These are phyloP conservation scores for Pedetes capensis DNA, from an alignment of 2,113 vertebrate species.

Conservation along the genomic window DNA sequence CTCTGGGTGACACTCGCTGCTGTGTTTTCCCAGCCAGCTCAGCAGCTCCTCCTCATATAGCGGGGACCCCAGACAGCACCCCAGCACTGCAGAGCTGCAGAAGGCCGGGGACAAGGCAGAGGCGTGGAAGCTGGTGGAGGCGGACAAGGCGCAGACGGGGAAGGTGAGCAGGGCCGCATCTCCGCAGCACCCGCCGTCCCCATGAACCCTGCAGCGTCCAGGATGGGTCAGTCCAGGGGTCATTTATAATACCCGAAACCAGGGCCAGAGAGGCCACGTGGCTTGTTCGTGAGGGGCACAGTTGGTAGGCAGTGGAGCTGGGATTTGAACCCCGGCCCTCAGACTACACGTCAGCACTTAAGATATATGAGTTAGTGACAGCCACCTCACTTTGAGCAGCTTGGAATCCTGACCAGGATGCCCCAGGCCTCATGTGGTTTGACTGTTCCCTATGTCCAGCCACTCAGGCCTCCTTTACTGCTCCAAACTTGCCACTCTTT, in stretches of 20 bases:
- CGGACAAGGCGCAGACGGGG: conserved; percentile 94
- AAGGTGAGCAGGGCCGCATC: too few species aligned
- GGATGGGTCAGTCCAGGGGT: too few species aligned
- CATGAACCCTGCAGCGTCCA: rapidly evolving
- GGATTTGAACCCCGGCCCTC: not conserved
- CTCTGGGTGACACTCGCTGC: not conserved
- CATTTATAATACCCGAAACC: rapidly evolving
- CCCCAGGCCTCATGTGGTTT: too few species aligned
- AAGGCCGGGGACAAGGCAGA: conserved; percentile 78
- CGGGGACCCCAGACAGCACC: conserved; percentile 66
- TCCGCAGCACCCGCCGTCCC: rapidly evolving
- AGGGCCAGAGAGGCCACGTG: not conserved
- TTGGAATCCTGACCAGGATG: too few species aligned
- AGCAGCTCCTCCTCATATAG: conserved; percentile 82
- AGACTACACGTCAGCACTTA: rapidly evolving
- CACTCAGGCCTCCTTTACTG: not conserved
- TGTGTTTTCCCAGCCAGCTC: conserved; percentile 79
- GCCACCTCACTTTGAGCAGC: not conserved
- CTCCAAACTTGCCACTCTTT: rapidly evolving
- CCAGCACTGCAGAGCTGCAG: conserved; percentile 78
- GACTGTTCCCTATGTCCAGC: too few species aligned
- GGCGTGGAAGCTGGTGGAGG: conserved; percentile 90
- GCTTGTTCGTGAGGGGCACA: rapidly evolving
- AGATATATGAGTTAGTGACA: rapidly evolving
- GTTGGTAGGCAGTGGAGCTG: not conserved